Base-by-base conservation (phyloP, 2,113 vertebrate genomes). In the Brachyhypopomus occidentalis region DNA sequence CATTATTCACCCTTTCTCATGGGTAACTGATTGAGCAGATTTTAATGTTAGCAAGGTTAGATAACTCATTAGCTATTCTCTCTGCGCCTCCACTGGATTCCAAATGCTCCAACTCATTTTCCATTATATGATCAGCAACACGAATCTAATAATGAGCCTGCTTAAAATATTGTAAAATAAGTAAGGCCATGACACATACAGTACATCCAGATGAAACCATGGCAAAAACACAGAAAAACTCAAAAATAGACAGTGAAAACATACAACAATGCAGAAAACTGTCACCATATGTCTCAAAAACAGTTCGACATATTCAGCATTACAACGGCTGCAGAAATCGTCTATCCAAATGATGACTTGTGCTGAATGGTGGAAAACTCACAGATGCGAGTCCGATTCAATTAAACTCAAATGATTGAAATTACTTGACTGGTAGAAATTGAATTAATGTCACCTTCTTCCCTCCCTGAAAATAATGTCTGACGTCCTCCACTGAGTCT, bases 31-130 rank as follows among this genome's bases (percentile, higher is more conserved):
- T 84, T 87, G 87, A 86, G 78, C 75, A 79, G 41, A 78, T 86
- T 89, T 87, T 82, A 87, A 87, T 89, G 85, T 83, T 86, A 60
- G 84, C 86, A 88, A 87, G 89, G 89, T 89, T 82, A 87, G 83
- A 87, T 82, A 77, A 87, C 85, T 89, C 85, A 89, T 88, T 88
- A 86, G 71, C 76, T 83, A 88, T 86, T 84, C 83, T 70, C 76
- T 58, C 20, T 25, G 38, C 60, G 41, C 74, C 85, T 41, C 58
- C 0, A 22, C 56, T 75, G 85, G 78, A 86, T 85, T 78, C 34
- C 72, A 64, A 77, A 84, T 87, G 86, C 88, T 84, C 72, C 72
- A 90, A 88, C 86, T 82, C 75, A 88, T 84, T 80, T 80, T 67
- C 41, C 79, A 84, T 78, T 23, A 64, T 86, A 85, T 88, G 89